Conservation (phyloP, 1,140 invertebrate species). For the Lepidurus packardi region DNA sequence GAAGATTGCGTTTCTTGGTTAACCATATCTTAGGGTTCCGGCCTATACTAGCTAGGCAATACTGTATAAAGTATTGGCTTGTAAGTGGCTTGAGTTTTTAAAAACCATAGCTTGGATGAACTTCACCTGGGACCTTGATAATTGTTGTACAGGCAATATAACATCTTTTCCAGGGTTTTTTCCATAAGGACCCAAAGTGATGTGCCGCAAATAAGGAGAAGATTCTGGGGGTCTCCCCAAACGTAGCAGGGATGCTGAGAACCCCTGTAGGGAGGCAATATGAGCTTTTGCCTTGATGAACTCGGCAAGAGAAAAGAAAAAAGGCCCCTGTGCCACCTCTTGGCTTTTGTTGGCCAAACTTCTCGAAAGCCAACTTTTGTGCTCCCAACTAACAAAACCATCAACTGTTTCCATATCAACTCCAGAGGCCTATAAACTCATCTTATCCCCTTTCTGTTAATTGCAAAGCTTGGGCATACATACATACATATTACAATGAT, state of each 20-base stretch:
- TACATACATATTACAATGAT: background rate
- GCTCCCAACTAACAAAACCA: background rate
- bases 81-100: background rate
- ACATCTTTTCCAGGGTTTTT: background rate
- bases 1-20: background rate
- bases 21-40: too few species aligned
- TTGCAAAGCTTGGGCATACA: background rate
- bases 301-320: background rate
- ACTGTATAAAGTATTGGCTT: too few species aligned
- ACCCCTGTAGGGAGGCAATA: conserved; percentile 20
- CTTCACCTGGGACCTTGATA: background rate
- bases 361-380: background rate
- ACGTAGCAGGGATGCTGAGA: conserved; percentile 6
- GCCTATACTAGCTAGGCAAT: too few species aligned
- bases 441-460: conserved; percentile 11
- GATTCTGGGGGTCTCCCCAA: conserved; percentile 17
- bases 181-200: conserved; percentile 6
- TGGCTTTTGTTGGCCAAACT: conserved; percentile 7
- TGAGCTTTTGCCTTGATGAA: conserved; percentile 21
- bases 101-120: background rate
- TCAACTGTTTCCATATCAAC: background rate
- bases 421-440: conserved; percentile 16
- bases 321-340: background rate
- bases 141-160: conserved; percentile 22
- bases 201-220: conserved; percentile 17